These are phyloP conservation scores for Scytalopus superciliaris DNA, from an alignment of 2,113 vertebrate species.

Conservation along the genomic window DNA sequence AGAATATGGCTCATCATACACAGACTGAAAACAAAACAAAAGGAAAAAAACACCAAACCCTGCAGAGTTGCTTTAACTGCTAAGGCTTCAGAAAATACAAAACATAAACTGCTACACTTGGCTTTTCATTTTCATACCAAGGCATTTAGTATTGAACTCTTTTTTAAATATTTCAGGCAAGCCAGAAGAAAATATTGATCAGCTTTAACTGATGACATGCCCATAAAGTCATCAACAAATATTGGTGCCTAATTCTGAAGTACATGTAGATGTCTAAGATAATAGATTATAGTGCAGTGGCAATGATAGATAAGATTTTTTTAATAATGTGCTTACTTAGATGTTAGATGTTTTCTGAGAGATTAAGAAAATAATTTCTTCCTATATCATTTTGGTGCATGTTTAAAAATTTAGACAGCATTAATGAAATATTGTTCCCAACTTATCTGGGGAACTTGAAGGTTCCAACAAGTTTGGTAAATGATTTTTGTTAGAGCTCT, in stretches of 20 bases:
- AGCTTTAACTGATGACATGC: not conserved
- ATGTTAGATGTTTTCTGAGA: not conserved
- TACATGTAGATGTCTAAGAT: not conserved
- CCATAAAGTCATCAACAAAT: constrained; percentile 29
- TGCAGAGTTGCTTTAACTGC: not conserved
- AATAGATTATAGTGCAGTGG: not conserved
- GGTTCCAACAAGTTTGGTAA: not conserved
- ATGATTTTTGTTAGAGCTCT: not conserved
- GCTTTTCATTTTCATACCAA: not conserved
- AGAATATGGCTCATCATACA: not conserved
- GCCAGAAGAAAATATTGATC: constrained; percentile 27
- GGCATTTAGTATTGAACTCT: not conserved
- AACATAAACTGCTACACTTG: not conserved
- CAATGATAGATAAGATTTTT: not conserved
- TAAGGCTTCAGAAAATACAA: not conserved
- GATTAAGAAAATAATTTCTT: not conserved
- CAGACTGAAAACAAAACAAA: not conserved
- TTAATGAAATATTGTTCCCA: not conserved
- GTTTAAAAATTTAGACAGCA: not conserved
- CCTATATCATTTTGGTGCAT: not conserved
- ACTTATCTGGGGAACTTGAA: not conserved
- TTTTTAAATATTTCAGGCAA: not conserved
- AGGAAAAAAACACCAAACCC: not conserved
- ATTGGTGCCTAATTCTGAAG: not conserved
- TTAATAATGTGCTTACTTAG: not conserved